A percentile compares a stretch with the other conserved stretches of the same genome.
Conservation (phyloP, 2,113 vertebrate species). For the Nymphicus hollandicus region DNA sequence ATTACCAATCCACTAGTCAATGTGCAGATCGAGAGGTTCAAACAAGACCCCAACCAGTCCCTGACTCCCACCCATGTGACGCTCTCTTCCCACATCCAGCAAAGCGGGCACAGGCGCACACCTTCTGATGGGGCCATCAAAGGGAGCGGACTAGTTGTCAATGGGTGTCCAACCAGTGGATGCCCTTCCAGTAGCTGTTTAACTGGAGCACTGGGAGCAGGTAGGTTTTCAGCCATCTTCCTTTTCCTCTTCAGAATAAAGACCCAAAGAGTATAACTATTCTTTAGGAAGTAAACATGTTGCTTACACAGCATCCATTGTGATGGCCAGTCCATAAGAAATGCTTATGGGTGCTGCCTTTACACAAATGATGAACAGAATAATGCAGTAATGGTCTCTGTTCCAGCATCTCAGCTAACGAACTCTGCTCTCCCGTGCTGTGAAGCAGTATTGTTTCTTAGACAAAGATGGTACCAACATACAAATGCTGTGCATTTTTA, state of each 20-base stretch:
- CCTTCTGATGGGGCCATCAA: conserved; percentile 96
- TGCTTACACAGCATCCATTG: neutral
- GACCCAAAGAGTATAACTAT: neutral
- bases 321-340: neutral
- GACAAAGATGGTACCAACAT: neutral
- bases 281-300: neutral
- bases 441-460: neutral
- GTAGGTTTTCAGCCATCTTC: conserved; percentile 60
- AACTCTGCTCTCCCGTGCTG: neutral
- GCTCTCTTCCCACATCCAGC: conserved; percentile 72
- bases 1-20: conserved; percentile 90
- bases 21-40: conserved; percentile 91
- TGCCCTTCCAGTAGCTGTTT: conserved; percentile 75
- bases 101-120: conserved; percentile 80
- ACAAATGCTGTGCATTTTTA: neutral
- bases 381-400: neutral
- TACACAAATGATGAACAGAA: neutral
- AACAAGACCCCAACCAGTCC: conserved; percentile 90
- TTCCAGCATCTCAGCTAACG: neutral
- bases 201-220: conserved; percentile 70
- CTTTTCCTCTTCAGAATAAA: neutral
- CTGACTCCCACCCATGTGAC: conserved; percentile 94
- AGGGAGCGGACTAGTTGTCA: conserved; percentile 64
- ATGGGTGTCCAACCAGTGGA: conserved; percentile 70
- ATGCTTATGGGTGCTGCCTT: neutral